Base-by-base conservation (phyloP, 2,113 vertebrate species). In the Tychaedon coryphoeus region DNA sequence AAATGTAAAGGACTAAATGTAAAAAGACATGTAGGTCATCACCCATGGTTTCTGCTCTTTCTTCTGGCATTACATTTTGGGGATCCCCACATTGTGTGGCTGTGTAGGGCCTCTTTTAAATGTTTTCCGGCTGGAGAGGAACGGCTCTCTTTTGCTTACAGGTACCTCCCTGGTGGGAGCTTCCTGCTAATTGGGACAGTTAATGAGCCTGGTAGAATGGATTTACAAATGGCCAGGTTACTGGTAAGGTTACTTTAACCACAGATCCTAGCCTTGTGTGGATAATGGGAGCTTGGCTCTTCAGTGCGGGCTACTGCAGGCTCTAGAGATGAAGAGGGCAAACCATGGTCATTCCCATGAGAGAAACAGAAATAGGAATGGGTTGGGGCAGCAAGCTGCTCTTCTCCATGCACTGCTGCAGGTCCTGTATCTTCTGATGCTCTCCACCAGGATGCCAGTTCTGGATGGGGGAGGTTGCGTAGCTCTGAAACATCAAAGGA, bases 31-130 rank as follows among this genome's bases (percentile, higher is more conserved):
- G 26, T 54, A 74, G 28, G n/a, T 56, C 23, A 61, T 67, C 31
- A 50, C n/a, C 51, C 8, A 28, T 8, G 17, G 47, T 45, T 90
- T 72, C 40, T 92, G 10, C 25, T 50, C n/a, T 94, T 90, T 81
- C 15, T 93, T 82, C 69, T 80, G 56, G 22, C 28, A 42, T 60
- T 28, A 10, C 1, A 5, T 67, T 81, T 77, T 64, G n/a, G 61
- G 77, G 19, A 84, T 61, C 9, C 24, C n/a, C 36, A 77, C 0
- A 0, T 42, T 9, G 2, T 8, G 11, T 74, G 60, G 22, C 29
- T 62, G 20, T 22, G 9, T 45, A 66, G 34, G 29, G 7, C 16
- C 19, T 43, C 31, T 86, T 77, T 48, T 33, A 75, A 74, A 48
- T 8, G 28, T 19, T 54, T 86, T 67, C 65, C 66, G 38, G 28